Evolutionary conservation across 2,888 invertebrate genomes (phyloP).

Genomic region (Anthrax anthrax): DNA sequence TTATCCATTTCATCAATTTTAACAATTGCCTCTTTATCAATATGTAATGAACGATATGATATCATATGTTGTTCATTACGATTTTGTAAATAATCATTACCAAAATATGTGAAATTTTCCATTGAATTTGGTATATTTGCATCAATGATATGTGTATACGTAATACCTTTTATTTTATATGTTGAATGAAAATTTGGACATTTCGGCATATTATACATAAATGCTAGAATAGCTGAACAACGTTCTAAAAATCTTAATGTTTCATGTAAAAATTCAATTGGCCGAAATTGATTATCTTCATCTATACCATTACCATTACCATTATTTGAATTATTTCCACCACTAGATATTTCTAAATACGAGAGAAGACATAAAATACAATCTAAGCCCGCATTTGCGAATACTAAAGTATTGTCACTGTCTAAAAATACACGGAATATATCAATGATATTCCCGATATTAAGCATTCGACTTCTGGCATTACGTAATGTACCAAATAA

Average conservation of each 20-base stretch:
- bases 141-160: slow-evolving; percentile 67
- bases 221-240: slow-evolving; percentile 73
- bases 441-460: slow-evolving; percentile 58
- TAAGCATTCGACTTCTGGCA: slow-evolving; percentile 51
- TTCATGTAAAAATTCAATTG: slow-evolving; percentile 41
- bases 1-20: slow-evolving; percentile 49
- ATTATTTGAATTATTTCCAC: slow-evolving; percentile 60
- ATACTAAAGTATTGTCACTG: slow-evolving; percentile 84
- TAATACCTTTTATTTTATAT: slow-evolving; percentile 64
- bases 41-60: slow-evolving; percentile 33
- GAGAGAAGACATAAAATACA: slow-evolving; percentile 81
- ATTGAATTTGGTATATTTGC: slow-evolving; percentile 63
- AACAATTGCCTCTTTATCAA: slow-evolving; percentile 34
- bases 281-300: slow-evolving; percentile 38
- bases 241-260: slow-evolving; percentile 74
- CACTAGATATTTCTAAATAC: slow-evolving; percentile 35
- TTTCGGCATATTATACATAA: slow-evolving; percentile 90
- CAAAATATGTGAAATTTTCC: slow-evolving; percentile 53
- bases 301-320: slow-evolving; percentile 36
- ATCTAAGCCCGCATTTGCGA: slow-evolving; percentile 87
- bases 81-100: slow-evolving; percentile 44
- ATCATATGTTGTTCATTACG: slow-evolving; percentile 49
- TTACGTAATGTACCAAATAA: slow-evolving; percentile 86
- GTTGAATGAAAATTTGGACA: slow-evolving; percentile 87
- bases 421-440: slow-evolving; percentile 88